Evolutionary conservation across 1,140 invertebrate genomes (phyloP).

Genomic region (Teleopsis dalmanni): DNA sequence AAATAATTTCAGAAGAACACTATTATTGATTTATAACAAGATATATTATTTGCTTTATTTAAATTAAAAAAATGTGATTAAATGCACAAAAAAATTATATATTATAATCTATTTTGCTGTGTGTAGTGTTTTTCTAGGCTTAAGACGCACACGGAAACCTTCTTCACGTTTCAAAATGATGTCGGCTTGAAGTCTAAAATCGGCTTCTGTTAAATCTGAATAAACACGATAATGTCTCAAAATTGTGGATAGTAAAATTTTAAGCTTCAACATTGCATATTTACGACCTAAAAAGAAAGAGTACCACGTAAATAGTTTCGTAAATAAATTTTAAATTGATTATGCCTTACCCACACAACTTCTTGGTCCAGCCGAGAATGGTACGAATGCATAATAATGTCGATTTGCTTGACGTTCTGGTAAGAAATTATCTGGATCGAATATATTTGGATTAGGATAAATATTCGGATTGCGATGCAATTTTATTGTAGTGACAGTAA

Average conservation of each 20-base stretch:
- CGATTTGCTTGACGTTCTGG: constrained; percentile 65
- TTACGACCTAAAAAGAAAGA: constrained; percentile 57
- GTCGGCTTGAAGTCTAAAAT: constrained; percentile 70
- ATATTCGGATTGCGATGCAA: constrained; percentile 63
- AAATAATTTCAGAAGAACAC: no score
- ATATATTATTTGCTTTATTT: no score
- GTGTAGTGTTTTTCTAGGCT: constrained; percentile 57
- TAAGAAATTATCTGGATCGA: constrained; percentile 77
- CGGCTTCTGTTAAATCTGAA: constrained; percentile 59
- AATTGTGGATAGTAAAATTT: constrained; percentile 78
- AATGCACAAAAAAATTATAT: no score
- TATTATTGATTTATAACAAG: no score
- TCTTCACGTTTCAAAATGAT: constrained; percentile 76
- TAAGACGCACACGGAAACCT: constrained; percentile 63
- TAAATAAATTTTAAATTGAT: background rate
- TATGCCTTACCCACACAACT: constrained; percentile 66
- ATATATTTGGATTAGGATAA: constrained; percentile 70
- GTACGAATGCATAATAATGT: constrained; percentile 78
- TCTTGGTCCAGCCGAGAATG: constrained; percentile 77
- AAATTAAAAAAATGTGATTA: no score
- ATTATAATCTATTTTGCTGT: no score
- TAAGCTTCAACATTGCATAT: constrained; percentile 81
- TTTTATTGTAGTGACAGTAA: constrained; percentile 56
- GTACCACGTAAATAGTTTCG: background rate
- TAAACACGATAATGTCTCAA: constrained; percentile 70